These are phyloP conservation scores for Polyommatus icarus DNA, from an alignment of 2,888 invertebrate genomes.

Conservation along the genomic window DNA sequence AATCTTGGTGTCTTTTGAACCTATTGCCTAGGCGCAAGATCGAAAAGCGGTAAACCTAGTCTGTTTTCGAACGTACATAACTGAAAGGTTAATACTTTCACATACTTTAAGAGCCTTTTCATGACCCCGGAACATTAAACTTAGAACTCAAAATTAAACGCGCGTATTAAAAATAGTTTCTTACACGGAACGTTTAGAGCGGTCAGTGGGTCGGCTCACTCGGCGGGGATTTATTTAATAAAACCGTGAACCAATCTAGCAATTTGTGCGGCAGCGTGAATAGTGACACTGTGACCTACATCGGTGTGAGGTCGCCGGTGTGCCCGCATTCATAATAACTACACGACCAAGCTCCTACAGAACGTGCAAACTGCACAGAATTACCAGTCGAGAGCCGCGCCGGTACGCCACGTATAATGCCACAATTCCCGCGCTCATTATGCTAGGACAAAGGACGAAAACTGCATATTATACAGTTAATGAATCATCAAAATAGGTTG, in stretches of 20 bases:
- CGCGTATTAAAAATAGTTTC: slow-evolving; percentile 19
- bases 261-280: slow-evolving; percentile 53
- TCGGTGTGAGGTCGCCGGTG: slow-evolving; percentile 57
- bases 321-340: slow-evolving; percentile 44
- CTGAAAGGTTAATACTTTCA: neutral
- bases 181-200: slow-evolving; percentile 10
- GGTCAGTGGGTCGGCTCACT: slow-evolving; percentile 38
- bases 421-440: slow-evolving; percentile 2
- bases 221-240: slow-evolving; percentile 35
- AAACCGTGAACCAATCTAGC: slow-evolving; percentile 45
- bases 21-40: neutral
- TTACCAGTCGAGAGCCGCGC: slow-evolving; percentile 7
- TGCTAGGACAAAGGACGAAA: neutral
- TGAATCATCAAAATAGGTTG: neutral
- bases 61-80: neutral
- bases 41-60: neutral
- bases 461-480: neutral
- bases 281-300: slow-evolving; percentile 68
- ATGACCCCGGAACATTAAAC: neutral
- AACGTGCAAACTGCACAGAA: slow-evolving; percentile 34
- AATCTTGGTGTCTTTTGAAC: neutral
- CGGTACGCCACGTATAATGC: neutral
- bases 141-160: slow-evolving; percentile 1
- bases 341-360: slow-evolving; percentile 40
- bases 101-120: neutral